These are phyloP conservation scores for Bursaphelenchus okinawaensis DNA, from an alignment of 2,888 invertebrate species.

Conservation along the genomic window DNA sequence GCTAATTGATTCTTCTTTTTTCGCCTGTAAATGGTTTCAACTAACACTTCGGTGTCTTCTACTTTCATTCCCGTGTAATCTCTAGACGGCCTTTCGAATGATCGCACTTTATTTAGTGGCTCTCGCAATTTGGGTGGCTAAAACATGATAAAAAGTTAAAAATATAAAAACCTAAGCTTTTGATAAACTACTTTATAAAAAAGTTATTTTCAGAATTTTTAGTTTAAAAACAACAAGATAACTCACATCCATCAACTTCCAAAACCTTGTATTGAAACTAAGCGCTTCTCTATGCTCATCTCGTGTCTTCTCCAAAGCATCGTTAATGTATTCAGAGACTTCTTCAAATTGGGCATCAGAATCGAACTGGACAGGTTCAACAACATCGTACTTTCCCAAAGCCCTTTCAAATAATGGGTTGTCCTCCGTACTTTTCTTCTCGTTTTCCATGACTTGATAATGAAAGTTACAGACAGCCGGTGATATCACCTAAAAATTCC, in stretches of 20 bases:
- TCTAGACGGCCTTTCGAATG: background rate
- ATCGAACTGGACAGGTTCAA: background rate
- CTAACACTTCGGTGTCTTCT: background rate
- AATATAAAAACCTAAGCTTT: background rate
- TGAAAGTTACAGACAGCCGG: constrained; percentile 10
- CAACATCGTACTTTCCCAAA: background rate
- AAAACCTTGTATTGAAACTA: background rate
- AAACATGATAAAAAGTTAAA: background rate
- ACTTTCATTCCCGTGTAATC: background rate
- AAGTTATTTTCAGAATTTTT: no score
- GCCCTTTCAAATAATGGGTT: constrained; percentile 10
- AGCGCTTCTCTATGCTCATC: background rate
- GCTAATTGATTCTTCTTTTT: background rate
- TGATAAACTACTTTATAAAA: background rate
- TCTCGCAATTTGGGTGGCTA: background rate
- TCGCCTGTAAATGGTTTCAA: background rate
- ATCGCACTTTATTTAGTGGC: background rate
- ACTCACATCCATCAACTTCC: background rate
- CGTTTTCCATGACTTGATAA: constrained; percentile 6
- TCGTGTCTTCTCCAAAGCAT: background rate
- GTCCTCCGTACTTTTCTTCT: background rate
- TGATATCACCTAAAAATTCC: background rate
- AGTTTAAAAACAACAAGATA: no score
- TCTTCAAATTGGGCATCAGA: constrained; percentile 1
- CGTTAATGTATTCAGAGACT: background rate